Percentiles rank a stretch among this genome's conserved stretches.
phyloP scores from a whole-genome alignment of 2,888 invertebrate species.

The Machimus rusticus region DNA sequence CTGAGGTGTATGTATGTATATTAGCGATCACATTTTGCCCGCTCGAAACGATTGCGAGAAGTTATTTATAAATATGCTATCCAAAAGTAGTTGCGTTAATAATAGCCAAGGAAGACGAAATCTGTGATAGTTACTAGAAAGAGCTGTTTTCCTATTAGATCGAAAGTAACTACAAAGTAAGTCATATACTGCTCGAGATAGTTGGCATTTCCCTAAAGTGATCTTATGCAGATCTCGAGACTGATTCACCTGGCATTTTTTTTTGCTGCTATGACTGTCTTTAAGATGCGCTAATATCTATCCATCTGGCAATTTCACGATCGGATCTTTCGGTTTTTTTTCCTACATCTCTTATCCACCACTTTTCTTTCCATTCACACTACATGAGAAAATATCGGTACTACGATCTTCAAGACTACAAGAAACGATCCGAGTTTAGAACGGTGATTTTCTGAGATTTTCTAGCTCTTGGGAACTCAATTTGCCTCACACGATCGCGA shows the following conservation, averaged over 20 bases:
- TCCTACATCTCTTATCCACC: background rate
- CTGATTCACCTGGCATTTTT: background rate
- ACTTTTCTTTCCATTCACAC: background rate
- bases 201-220: background rate
- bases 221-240: background rate
- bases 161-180: background rate
- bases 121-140: background rate
- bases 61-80: background rate
- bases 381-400: background rate
- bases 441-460: background rate
- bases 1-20: background rate
- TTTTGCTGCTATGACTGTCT: background rate
- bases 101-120: slow-evolving; percentile 10
- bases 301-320: background rate
- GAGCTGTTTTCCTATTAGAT: background rate
- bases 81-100: background rate
- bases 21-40: background rate
- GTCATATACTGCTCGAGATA: background rate
- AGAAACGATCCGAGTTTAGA: background rate
- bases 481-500: background rate
- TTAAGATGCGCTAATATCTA: background rate
- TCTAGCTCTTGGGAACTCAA: background rate
- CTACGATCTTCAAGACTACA: background rate
- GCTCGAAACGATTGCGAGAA: background rate
- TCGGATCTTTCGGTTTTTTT: background rate